phyloP scores from a whole-genome alignment of 2,888 invertebrate species.

The Papilio protenor region DNA sequence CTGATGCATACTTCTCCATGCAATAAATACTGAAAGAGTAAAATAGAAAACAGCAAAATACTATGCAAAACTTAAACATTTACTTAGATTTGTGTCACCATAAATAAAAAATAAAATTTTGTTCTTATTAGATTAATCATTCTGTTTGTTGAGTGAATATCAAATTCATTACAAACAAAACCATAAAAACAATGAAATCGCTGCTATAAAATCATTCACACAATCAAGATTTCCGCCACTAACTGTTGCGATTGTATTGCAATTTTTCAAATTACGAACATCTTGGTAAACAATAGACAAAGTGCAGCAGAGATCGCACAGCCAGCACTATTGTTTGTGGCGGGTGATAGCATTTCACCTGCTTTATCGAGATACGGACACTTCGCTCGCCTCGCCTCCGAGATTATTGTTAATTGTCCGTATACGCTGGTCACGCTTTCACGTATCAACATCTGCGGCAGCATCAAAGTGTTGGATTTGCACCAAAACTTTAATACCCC shows the following conservation, averaged over 20 bases:
- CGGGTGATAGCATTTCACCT: conserved; percentile 65
- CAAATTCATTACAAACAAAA: not conserved
- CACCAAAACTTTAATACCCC: conserved; percentile 27
- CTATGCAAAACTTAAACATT: not conserved
- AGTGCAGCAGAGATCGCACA: conserved; percentile 47
- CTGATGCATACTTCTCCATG: not conserved
- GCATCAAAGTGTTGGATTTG: conserved; percentile 35
- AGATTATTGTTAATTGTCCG: conserved; percentile 59
- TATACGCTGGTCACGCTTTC: conserved; percentile 64
- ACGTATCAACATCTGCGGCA: conserved; percentile 43
- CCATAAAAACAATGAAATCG: not conserved
- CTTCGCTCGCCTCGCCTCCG: conserved; percentile 43
- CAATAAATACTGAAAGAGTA: not conserved
- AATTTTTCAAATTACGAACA: conserved; percentile 42
- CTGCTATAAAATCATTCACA: not conserved
- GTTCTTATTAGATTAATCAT: not conserved
- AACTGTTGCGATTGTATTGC: conserved; percentile 36
- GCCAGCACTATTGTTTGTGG: conserved; percentile 54
- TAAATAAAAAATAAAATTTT: not conserved
- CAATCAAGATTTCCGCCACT: conserved; percentile 14
- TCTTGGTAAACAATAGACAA: conserved; percentile 56
- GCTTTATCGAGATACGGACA: conserved; percentile 60
- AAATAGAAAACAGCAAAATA: not conserved
- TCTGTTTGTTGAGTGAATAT: not conserved
- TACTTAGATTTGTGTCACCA: not conserved